Conservation (phyloP, 2,797 vertebrate genomes). For the Rhabdophis nuchalis region DNA sequence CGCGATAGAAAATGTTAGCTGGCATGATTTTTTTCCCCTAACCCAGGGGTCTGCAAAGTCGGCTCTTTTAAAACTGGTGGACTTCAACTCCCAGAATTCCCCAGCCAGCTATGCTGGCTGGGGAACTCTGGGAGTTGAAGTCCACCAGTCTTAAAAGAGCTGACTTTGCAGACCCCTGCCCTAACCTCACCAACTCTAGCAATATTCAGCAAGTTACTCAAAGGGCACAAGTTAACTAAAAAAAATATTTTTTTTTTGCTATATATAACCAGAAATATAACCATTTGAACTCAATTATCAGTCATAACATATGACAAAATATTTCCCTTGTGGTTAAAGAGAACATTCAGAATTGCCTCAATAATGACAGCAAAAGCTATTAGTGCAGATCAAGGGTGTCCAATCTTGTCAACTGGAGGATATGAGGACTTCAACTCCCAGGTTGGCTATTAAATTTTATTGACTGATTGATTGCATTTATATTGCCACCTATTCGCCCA, state of each 20-base stretch:
- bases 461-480: no score
- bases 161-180: no score
- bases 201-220: neutral
- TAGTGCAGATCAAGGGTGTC: neutral
- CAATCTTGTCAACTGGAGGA: neutral
- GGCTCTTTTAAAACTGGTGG: no score
- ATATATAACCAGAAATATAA: neutral
- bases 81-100: no score
- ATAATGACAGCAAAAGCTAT: neutral
- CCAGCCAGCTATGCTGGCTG: no score
- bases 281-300: neutral
- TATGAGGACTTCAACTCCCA: neutral
- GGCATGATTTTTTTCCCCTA: neutral
- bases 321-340: neutral
- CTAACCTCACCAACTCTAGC: neutral
- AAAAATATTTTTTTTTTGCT: neutral
- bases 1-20: neutral
- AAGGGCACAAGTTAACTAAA: neutral
- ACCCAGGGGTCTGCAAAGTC: no score
- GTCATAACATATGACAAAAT: neutral
- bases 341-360: neutral
- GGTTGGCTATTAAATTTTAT: no score
- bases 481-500: no score
- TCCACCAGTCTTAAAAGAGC: no score
- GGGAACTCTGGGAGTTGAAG: no score